These are phyloP conservation scores for Thalpophila matura DNA, from an alignment of 2,888 invertebrate species.

Conservation along the genomic window DNA sequence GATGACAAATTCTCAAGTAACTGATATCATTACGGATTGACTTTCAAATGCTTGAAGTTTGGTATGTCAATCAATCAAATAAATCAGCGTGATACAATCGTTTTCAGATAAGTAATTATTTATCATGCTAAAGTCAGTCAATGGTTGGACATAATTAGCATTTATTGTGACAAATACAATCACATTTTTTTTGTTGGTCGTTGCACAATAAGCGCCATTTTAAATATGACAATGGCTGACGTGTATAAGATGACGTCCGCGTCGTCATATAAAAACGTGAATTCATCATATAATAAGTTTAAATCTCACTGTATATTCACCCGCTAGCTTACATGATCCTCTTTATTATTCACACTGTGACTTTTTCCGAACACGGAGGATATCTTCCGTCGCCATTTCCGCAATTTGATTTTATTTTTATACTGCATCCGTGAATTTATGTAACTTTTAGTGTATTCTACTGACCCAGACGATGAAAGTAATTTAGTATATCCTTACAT, in stretches of 20 bases:
- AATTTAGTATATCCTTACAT: slow-evolving; percentile 19
- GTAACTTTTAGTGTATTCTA: slow-evolving; percentile 43
- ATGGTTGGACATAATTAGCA: slow-evolving; percentile 20
- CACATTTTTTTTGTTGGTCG: too few relatives aligned
- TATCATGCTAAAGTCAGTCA: slow-evolving; percentile 2
- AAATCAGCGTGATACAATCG: slow-evolving; percentile 7
- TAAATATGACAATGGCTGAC: neutral
- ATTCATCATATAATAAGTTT: neutral
- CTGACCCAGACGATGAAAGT: slow-evolving; percentile 30
- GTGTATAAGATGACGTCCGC: slow-evolving; percentile 1
- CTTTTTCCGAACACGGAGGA: slow-evolving; percentile 41
- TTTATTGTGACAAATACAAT: slow-evolving; percentile 4
- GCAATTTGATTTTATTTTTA: slow-evolving; percentile 46
- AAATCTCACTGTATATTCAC: slow-evolving; percentile 8
- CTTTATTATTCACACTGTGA: slow-evolving; percentile 40
- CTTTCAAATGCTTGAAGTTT: slow-evolving; percentile 31
- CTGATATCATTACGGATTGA: slow-evolving; percentile 11
- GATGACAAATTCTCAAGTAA: slow-evolving; percentile 29
- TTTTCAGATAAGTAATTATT: slow-evolving; percentile 5
- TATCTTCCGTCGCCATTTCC: slow-evolving; percentile 47
- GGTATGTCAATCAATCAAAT: slow-evolving; percentile 25
- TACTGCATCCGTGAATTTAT: slow-evolving; percentile 47
- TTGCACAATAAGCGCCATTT: slow-evolving; percentile 12
- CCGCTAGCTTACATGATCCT: slow-evolving; percentile 27
- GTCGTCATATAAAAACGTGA: slow-evolving; percentile 3